These are phyloP conservation scores for Chascanopsetta lugubris DNA, from an alignment of 2,113 vertebrate genomes.

Conservation along the genomic window DNA sequence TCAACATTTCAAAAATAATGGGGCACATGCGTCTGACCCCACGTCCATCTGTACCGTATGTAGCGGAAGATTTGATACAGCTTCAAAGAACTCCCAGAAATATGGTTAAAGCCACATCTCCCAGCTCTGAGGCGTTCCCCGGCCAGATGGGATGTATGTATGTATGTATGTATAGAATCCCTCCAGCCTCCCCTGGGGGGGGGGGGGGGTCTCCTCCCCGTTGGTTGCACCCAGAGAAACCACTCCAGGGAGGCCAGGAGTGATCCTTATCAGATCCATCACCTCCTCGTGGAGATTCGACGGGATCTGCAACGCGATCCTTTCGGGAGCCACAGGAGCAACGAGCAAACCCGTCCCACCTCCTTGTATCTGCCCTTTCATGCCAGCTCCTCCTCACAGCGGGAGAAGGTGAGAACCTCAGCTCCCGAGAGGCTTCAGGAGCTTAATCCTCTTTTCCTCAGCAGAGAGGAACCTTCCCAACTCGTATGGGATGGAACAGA, in stretches of 20 bases:
- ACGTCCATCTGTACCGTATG: no score
- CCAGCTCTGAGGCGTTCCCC: not conserved
- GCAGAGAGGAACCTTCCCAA: not conserved
- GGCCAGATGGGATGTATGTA: not conserved
- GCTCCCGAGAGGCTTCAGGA: not conserved
- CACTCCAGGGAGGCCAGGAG: not conserved
- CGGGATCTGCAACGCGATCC: not conserved
- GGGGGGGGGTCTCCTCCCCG: not conserved
- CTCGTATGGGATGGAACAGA: no score
- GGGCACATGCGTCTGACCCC: no score
- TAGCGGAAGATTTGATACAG: no score
- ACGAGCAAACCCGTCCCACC: not conserved
- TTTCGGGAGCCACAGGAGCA: not conserved
- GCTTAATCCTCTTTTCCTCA: not conserved
- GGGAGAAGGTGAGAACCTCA: not conserved
- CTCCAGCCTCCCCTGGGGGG: conserved; percentile 10
- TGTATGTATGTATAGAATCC: no score
- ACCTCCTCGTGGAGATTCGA: no score
- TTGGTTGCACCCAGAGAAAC: not conserved
- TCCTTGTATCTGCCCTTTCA: not conserved
- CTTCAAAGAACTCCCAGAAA: not conserved
- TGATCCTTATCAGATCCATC: conserved; percentile 9
- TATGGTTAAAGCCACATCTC: not conserved
- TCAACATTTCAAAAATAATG: no score
- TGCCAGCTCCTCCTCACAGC: no score